phyloP scores from a whole-genome alignment of 2,113 vertebrate species.

The Spermophilus dauricus region DNA sequence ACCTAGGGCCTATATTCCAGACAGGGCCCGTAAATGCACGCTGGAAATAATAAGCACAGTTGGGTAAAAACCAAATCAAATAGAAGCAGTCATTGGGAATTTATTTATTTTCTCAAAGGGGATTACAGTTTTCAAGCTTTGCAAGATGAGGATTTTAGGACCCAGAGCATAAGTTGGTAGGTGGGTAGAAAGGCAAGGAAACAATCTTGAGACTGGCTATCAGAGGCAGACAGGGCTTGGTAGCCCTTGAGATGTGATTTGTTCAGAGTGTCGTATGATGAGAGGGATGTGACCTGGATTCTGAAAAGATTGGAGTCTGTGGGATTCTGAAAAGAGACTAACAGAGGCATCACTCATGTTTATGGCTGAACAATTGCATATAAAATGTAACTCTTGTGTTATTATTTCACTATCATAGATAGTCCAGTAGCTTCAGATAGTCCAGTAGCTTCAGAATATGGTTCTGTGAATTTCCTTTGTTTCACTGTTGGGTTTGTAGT shows the following conservation, averaged over 20 bases:
- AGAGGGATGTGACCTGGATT: slow-evolving; percentile 58
- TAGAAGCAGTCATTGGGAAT: slow-evolving; percentile 26
- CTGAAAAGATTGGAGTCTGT: slow-evolving; percentile 13
- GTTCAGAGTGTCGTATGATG: neutral
- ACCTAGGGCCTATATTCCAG: neutral
- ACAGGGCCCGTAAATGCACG: neutral
- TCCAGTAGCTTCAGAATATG: neutral
- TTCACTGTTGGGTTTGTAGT: neutral
- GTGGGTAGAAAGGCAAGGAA: neutral
- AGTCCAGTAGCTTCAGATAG: no score
- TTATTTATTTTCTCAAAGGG: slow-evolving; percentile 41
- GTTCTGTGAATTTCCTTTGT: slow-evolving; percentile 21
- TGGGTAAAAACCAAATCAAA: slow-evolving; percentile 63
- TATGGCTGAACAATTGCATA: neutral
- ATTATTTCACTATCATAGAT: neutral
- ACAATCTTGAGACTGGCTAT: neutral
- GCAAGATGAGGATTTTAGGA: neutral
- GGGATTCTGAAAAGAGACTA: slow-evolving; percentile 18
- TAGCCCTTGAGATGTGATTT: slow-evolving; percentile 42
- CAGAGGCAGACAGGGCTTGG: neutral
- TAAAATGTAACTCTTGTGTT: neutral
- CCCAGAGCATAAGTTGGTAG: neutral
- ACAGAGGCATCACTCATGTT: neutral
- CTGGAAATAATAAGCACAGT: slow-evolving; percentile 34
- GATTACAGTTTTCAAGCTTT: neutral